Conservation (phyloP, 2,113 vertebrate genomes). For the Vulpes vulpes region DNA sequence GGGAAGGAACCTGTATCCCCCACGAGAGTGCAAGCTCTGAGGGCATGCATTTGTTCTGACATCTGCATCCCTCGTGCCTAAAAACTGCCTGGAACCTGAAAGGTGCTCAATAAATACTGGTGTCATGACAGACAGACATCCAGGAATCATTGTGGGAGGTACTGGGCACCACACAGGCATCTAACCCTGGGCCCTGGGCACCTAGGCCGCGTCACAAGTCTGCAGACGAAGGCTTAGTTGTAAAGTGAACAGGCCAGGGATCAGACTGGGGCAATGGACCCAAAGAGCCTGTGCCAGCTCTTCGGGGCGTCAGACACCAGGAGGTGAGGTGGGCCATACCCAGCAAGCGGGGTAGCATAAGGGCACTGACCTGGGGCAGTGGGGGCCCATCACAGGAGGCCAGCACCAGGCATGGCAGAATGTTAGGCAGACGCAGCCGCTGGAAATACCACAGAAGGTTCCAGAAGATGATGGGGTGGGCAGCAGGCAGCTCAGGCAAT, state of each 20-base stretch:
- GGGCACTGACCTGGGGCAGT: not conserved
- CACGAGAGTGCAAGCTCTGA: not conserved
- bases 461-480: conserved; percentile 97
- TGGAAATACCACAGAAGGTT: conserved; percentile 98
- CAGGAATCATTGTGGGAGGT: not conserved
- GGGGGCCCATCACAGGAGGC: conserved; percentile 72
- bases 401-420: conserved; percentile 92
- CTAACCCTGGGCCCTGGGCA: not conserved
- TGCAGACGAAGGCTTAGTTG: not conserved
- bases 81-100: not conserved
- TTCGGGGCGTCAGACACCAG: not conserved
- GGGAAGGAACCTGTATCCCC: not conserved
- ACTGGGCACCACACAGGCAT: not conserved
- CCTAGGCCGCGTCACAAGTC: not conserved
- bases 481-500: conserved; percentile 91
- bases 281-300: not conserved
- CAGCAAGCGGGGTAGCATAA: not conserved
- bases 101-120: not conserved
- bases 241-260: not conserved
- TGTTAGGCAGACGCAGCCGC: conserved; percentile 91
- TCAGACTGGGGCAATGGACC: not conserved
- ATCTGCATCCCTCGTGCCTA: not conserved
- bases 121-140: not conserved
- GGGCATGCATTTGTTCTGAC: not conserved
- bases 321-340: not conserved